Percentiles rank a stretch among this genome's conserved stretches.
Conservation (phyloP, 2,797 vertebrate genomes). For the Darevskia mixta region DNA sequence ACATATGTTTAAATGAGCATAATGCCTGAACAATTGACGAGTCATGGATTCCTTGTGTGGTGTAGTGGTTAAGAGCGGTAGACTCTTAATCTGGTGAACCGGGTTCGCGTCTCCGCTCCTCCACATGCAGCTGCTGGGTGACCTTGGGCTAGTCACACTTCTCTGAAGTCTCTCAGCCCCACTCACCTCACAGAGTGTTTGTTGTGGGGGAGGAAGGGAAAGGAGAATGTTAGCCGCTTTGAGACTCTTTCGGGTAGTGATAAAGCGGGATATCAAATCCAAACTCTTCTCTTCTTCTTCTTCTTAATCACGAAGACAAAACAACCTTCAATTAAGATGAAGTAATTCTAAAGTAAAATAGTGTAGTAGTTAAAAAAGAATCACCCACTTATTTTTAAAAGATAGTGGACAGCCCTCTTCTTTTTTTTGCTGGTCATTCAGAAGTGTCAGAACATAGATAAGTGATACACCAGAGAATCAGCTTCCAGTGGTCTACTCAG, state of each 20-base stretch:
- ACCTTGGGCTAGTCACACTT: too few species aligned
- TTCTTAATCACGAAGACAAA: constrained; percentile 69
- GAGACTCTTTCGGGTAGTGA: too few species aligned
- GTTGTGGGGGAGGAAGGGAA: too few species aligned
- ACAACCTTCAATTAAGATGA: constrained; percentile 64
- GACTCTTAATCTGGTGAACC: too few species aligned
- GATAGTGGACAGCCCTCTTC: constrained; percentile 21
- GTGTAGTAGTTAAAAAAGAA: constrained; percentile 50
- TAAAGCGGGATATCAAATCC: too few species aligned
- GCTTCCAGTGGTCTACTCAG: background rate
- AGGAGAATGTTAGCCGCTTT: too few species aligned
- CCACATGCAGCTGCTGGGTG: too few species aligned
- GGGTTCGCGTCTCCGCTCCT: too few species aligned
- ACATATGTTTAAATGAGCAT: constrained; percentile 64
- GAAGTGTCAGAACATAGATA: constrained; percentile 27
- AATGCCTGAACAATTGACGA: constrained; percentile 70
- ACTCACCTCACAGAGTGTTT: too few species aligned
- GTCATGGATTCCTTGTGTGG: constrained; percentile 65
- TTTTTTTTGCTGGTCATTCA: background rate
- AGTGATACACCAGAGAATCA: background rate
- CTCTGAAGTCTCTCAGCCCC: too few species aligned
- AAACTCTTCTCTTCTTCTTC: too few species aligned
- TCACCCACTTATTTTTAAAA: background rate
- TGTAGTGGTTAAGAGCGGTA: too few species aligned
- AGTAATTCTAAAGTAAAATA: constrained; percentile 53